Evolutionary conservation across 30 jellyfish, hydroid and myxozoan genomes (phyloP).

Genomic region (Rhopilema esculentum): DNA sequence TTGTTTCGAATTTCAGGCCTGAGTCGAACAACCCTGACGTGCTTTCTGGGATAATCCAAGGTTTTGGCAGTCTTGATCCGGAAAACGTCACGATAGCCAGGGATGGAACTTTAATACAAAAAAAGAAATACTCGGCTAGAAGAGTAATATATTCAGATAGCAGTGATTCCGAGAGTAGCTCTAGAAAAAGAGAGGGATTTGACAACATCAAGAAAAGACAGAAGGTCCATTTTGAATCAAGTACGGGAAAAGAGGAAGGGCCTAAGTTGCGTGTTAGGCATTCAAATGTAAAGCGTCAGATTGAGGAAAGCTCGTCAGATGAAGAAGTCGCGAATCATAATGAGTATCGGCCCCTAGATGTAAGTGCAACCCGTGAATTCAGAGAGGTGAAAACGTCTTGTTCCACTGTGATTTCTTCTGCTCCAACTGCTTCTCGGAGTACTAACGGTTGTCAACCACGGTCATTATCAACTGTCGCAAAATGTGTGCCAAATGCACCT

Average conservation of each 20-base stretch:
- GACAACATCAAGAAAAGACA: neutral
- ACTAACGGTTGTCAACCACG: no score
- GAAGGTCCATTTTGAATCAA: no score
- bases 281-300: neutral
- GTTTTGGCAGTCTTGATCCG: conserved; percentile 79
- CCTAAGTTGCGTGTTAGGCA: neutral
- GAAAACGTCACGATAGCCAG: conserved; percentile 57
- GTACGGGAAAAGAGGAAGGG: neutral
- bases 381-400: no score
- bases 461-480: neutral
- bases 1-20: no score
- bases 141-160: conserved; percentile 5
- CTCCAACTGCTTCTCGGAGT: no score
- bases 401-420: no score
- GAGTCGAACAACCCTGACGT: conserved; percentile 32
- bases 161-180: neutral
- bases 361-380: no score
- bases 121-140: neutral
- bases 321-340: neutral
- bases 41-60: conserved; percentile 62
- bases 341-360: no score
- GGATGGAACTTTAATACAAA: conserved; percentile 71
- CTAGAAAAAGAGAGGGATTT: neutral
- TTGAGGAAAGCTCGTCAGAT: neutral
- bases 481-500: neutral